These are phyloP conservation scores for Cataglyphis livida DNA, from an alignment of 2,888 invertebrate species.

Conservation along the genomic window DNA sequence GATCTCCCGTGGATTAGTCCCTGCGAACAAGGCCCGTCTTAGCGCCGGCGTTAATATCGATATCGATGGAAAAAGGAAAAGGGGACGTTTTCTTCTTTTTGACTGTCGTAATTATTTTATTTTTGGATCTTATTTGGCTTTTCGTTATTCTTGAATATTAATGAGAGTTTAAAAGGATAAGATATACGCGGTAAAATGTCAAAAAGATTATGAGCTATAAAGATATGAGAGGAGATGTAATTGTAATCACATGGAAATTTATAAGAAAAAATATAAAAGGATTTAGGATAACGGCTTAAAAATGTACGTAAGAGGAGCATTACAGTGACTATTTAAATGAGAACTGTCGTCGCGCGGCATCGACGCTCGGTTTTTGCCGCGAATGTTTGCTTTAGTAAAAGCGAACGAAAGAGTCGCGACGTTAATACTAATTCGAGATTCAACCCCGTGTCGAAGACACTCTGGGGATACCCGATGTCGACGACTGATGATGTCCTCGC, in stretches of 20 bases:
- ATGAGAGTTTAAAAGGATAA: not conserved
- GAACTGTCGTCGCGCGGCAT: conserved; percentile 38
- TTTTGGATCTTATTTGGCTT: not conserved
- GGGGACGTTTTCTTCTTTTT: not conserved
- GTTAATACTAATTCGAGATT: conserved; percentile 45
- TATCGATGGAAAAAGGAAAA: not conserved
- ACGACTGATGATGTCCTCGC: conserved; percentile 76
- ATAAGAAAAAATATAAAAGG: not conserved
- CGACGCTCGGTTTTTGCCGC: conserved; percentile 20
- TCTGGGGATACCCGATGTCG: conserved; percentile 54
- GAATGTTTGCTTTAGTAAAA: conserved; percentile 52
- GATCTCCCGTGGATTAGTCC: conserved; percentile 58
- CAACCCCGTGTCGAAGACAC: conserved; percentile 37
- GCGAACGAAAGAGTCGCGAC: conserved; percentile 37
- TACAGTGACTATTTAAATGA: conserved; percentile 29
- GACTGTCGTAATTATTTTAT: not conserved
- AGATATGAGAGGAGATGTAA: not conserved
- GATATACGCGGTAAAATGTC: not conserved
- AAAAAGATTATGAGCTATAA: not conserved
- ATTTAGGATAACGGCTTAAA: not conserved
- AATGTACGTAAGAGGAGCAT: not conserved
- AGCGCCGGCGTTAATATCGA: conserved; percentile 24
- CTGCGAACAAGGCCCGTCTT: conserved; percentile 24
- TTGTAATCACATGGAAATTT: not conserved
- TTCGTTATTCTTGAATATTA: not conserved